A percentile compares a stretch with the other conserved stretches of the same genome.
phyloP scores from a whole-genome alignment of 2,797 vertebrate species.

The Halcyon badia region DNA sequence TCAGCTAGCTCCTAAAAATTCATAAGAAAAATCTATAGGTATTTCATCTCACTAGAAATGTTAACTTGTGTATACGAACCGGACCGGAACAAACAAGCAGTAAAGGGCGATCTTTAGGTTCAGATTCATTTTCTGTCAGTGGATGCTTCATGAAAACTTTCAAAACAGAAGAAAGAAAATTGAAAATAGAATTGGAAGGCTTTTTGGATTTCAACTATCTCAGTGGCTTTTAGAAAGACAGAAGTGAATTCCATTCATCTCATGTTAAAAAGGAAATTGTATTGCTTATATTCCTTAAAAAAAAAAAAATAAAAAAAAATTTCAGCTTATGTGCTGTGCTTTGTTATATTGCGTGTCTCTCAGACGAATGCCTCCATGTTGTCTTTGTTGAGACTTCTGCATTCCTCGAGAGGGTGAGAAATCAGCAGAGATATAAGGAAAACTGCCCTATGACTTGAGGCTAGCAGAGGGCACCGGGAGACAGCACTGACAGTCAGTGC shows the following conservation, averaged over 20 bases:
- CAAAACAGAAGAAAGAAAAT: not conserved
- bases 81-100: fast-evolving
- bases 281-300: not conserved
- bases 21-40: not conserved
- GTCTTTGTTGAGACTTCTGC: not conserved
- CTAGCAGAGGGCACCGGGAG: not conserved
- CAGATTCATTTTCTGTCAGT: not conserved
- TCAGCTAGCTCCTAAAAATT: not conserved
- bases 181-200: not conserved
- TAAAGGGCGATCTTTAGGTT: not conserved
- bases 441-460: not conserved
- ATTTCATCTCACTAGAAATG: not conserved
- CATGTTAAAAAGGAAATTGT: not conserved
- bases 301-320: not conserved
- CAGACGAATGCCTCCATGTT: not conserved
- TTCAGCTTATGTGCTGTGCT: not conserved
- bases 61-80: not conserved
- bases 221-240: not conserved
- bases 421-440: not conserved
- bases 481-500: not conserved
- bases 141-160: not conserved
- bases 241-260: not conserved
- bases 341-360: not conserved
- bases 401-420: not conserved
- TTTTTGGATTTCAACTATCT: not conserved